Conservation (phyloP, 2,113 vertebrate species). For the Calonectris borealis region DNA sequence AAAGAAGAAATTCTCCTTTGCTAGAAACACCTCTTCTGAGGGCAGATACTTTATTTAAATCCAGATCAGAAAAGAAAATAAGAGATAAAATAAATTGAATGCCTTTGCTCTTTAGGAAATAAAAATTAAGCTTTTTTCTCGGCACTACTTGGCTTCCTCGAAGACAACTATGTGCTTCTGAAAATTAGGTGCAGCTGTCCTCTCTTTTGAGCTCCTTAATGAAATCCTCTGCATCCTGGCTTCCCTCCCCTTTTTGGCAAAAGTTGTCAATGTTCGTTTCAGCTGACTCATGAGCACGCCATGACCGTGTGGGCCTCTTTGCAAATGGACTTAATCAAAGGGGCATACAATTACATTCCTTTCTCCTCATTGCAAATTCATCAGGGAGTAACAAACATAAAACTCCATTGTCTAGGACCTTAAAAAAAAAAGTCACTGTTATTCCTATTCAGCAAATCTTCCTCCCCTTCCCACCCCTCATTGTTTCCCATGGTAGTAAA, state of each 20-base stretch:
- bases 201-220: neutral
- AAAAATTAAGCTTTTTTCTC: neutral
- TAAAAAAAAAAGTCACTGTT: neutral
- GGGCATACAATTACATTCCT: conserved; percentile 44
- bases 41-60: neutral
- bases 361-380: conserved; percentile 35
- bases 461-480: neutral
- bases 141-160: neutral
- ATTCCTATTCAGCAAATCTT: neutral
- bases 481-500: neutral
- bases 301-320: neutral
- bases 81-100: neutral
- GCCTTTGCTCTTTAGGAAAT: conserved; percentile 2
- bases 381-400: conserved; percentile 36
- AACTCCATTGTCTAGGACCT: conserved; percentile 27
- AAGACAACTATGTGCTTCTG: conserved; percentile 35
- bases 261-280: neutral
- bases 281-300: neutral
- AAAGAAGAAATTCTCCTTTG: neutral
- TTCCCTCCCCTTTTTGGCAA: conserved; percentile 16
- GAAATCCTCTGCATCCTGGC: neutral
- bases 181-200: conserved; percentile 55
- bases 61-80: neutral
- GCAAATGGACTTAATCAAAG: conserved; percentile 43
- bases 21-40: neutral